A percentile compares a stretch with the other conserved stretches of the same genome.
Conservation (phyloP, 2,888 invertebrate genomes). For the Chaitophorus viminalis region DNA sequence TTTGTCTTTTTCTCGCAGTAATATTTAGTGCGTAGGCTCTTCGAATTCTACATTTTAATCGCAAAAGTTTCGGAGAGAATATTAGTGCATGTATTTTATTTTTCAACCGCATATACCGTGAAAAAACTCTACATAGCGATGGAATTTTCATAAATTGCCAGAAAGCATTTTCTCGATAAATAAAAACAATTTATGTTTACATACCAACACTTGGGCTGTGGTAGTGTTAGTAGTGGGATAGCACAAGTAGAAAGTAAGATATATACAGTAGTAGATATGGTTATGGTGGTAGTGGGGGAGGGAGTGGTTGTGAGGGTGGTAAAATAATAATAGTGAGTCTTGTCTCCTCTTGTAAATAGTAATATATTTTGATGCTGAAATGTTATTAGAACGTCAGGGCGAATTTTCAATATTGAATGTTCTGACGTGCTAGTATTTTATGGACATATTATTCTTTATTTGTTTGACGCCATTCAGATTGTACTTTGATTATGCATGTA, state of each 20-base stretch:
- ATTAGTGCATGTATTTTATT: not conserved
- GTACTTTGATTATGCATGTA: not conserved
- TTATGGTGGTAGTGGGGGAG: not conserved
- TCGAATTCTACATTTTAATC: conserved; percentile 6
- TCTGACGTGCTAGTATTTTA: not conserved
- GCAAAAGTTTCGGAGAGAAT: not conserved
- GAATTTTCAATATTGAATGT: conserved; percentile 6
- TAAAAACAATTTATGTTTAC: not conserved
- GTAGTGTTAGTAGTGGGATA: not conserved
- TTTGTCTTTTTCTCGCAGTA: not conserved
- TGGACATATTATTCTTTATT: not conserved
- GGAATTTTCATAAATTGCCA: not conserved
- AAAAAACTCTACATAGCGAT: not conserved
- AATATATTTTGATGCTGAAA: conserved; percentile 8
- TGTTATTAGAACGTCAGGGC: conserved; percentile 2
- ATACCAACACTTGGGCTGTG: not conserved
- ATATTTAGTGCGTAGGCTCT: not conserved
- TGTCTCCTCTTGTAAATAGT: not conserved
- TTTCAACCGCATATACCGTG: not conserved
- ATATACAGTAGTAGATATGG: not conserved
- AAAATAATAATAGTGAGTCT: not conserved
- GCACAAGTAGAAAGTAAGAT: too few relatives aligned
- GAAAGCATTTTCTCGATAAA: not conserved
- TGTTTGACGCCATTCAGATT: not conserved
- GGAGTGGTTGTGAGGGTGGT: not conserved